Conservation (phyloP, 2,113 vertebrate genomes). For the Siphamia tubifer region DNA sequence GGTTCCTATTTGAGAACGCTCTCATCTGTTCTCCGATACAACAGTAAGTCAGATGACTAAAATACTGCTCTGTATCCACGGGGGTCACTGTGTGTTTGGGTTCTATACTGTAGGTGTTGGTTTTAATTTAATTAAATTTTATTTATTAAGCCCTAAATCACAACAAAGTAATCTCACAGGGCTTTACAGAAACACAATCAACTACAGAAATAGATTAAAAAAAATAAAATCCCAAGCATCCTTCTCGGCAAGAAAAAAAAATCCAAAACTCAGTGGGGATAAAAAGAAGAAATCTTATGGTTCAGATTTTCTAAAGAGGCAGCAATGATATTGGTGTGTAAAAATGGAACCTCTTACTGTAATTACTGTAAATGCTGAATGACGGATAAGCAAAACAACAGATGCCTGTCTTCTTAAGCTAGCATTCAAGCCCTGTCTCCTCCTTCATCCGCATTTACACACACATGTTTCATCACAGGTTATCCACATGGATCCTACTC, state of each 20-base stretch:
- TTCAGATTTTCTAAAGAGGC: conserved; percentile 47
- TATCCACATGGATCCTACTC: background rate
- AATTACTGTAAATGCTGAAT: conserved; percentile 43
- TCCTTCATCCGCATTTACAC: conserved; percentile 56
- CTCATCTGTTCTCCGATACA: conserved; percentile 54
- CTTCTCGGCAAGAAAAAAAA: too few relatives aligned
- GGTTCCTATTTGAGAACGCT: conserved; percentile 32
- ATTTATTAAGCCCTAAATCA: too few relatives aligned
- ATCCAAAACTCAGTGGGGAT: too few relatives aligned
- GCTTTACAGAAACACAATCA: too few relatives aligned
- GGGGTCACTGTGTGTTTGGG: conserved; percentile 12
- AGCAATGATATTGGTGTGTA: conserved; percentile 41
- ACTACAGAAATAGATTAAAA: too few relatives aligned
- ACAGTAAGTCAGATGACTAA: conserved; percentile 21
- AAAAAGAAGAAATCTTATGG: too few relatives aligned
- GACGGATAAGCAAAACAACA: conserved; percentile 57
- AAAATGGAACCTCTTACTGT: conserved; percentile 56
- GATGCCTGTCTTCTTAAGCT: conserved; percentile 54
- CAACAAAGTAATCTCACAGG: too few relatives aligned
- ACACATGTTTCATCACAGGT: conserved; percentile 1
- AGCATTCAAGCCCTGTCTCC: conserved; percentile 51
- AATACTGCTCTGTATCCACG: conserved; percentile 23
- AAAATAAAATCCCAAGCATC: too few relatives aligned
- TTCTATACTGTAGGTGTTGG: too few relatives aligned
- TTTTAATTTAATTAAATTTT: too few relatives aligned